Evolutionary conservation across 2,113 vertebrate genomes (phyloP), one percentile per base, ranked within the genome.

Genomic region (Hiodon tergisus): DNA sequence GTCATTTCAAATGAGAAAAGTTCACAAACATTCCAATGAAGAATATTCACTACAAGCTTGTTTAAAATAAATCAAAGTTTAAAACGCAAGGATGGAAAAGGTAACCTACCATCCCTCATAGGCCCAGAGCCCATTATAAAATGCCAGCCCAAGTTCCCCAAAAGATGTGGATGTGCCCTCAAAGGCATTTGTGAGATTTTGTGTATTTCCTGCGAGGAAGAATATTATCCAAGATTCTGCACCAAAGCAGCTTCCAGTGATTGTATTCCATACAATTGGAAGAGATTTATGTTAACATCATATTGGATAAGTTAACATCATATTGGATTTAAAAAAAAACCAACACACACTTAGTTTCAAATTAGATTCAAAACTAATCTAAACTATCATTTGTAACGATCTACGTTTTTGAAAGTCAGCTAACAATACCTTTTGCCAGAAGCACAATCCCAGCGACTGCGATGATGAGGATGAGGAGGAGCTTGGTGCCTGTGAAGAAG

Each of bases 121-220:
- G 0, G 96, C 95, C 95, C 95, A 99, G 57, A 99, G 93, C 51
- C 96, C 96, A 0, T 94, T 96, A 72, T 98, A 98, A 85, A 97
- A 94, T 0, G 95, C 95, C 82, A 98, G 75, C 77, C 91, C 81
- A 8, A 97, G 87, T 4, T 90, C 78, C 0, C 95, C 92, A 76
- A 92, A 31, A 0, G 93, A 94, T 13, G 88, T 51, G 31, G 82
- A 67, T 13, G 88, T 10, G 13, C 87, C 89, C 60, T 92, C 89
- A 82, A 96, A 99, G n/a, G 94, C 81, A 78, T 96, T 92, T 58
- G 88, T 74, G 4, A 99, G 91, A 80, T 90, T 96, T 59, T 91
- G 83, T 0, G 93, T 96, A 10, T 94, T 93, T 83, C 97, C 97
- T 99, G 76, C 50, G 91, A 80, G 78, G 4, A 81, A 84, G 50